phyloP scores from a whole-genome alignment of 2,797 vertebrate genomes.

The Protonibea diacanthus region DNA sequence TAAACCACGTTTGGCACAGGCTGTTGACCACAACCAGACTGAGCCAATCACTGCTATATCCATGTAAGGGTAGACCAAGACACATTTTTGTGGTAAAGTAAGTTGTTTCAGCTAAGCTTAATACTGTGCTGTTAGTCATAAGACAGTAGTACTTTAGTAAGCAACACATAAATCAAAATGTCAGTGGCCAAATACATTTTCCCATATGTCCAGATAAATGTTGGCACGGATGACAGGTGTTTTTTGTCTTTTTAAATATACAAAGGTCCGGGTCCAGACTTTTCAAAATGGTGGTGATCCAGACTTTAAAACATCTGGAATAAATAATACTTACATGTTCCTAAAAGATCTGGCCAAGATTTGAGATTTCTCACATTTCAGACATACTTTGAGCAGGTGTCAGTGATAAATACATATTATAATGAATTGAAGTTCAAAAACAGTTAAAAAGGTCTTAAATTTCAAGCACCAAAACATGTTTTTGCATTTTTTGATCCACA shows the following conservation, averaged over 20 bases:
- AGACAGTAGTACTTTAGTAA: not conserved
- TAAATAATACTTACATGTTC: conserved; percentile 22
- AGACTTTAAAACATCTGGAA: conserved; percentile 55
- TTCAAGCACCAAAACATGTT: not conserved
- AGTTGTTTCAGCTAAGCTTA: conserved; percentile 9
- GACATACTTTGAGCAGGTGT: conserved; percentile 44
- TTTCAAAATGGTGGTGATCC: conserved; percentile 29
- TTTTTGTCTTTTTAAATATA: not conserved
- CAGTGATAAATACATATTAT: conserved; percentile 23
- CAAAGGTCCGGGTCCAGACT: not conserved
- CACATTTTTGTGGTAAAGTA: conserved; percentile 18
- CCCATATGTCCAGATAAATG: not conserved
- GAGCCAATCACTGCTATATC: conserved; percentile 16
- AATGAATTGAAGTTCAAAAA: conserved; percentile 2
- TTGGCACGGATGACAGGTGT: not conserved
- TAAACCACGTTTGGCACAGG: conserved; percentile 54
- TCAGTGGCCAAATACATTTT: not conserved
- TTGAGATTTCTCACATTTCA: conserved; percentile 60
- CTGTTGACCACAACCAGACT: conserved; percentile 35
- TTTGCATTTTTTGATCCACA: conserved; percentile 3
- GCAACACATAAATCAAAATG: not conserved
- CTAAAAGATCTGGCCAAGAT: conserved; percentile 34
- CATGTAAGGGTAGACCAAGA: conserved; percentile 21
- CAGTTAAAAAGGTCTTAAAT: not conserved
- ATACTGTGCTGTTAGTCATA: not conserved